Evolutionary conservation across 2,797 vertebrate genomes (phyloP).

Genomic region (Helostoma temminkii): DNA sequence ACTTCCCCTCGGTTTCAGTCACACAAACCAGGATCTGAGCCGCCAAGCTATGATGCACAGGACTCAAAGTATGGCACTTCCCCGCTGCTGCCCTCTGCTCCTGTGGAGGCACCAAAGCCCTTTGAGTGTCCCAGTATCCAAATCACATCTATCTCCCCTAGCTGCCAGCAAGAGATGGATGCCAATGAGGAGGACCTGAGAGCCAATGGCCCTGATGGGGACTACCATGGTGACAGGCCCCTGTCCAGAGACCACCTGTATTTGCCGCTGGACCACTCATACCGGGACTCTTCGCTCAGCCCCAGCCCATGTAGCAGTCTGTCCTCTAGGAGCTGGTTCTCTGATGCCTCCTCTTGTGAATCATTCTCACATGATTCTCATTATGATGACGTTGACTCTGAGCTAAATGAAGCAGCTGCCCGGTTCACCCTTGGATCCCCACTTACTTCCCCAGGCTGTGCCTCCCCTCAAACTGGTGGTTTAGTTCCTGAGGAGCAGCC

Average conservation of each 20-base stretch:
- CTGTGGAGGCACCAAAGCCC: constrained; percentile 89
- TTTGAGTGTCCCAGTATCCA: constrained; percentile 99
- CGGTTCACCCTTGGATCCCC: constrained; percentile 95
- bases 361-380: constrained; percentile 97
- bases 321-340: constrained; percentile 98
- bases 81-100: constrained; percentile 72
- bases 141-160: constrained; percentile 99
- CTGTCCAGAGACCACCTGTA: constrained; percentile 96
- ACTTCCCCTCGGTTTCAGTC: constrained; percentile 87
- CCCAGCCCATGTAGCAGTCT: constrained; percentile 98
- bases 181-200: constrained; percentile 87
- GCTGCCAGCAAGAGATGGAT: constrained; percentile 97
- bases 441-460: constrained; percentile 90
- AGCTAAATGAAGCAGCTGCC: constrained; percentile 97
- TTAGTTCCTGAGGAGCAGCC: constrained; percentile 88
- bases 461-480: constrained; percentile 89
- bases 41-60: constrained; percentile 83
- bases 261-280: constrained; percentile 96
- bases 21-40: constrained; percentile 89
- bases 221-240: constrained; percentile 91
- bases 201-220: constrained; percentile 91
- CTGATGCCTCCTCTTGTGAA: constrained; percentile 98
- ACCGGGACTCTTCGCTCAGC: constrained; percentile 95
- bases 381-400: constrained; percentile 98
- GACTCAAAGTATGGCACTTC: constrained; percentile 89